Evolutionary conservation across 2,888 invertebrate species (phyloP).

Genomic region (Fabriciana adippe): DNA sequence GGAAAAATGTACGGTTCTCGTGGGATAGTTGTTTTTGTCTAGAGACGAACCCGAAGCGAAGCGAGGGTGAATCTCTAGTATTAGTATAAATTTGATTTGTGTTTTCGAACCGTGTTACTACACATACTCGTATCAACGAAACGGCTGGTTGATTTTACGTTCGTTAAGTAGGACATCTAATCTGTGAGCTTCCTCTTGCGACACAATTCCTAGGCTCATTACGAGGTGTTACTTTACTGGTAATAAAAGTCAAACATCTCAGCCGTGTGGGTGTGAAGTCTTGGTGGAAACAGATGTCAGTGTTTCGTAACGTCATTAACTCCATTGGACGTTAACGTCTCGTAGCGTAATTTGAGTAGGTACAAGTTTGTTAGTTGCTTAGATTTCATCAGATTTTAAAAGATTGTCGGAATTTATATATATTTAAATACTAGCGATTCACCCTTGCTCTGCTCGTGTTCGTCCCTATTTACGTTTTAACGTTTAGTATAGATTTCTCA

Average conservation of each 20-base stretch:
- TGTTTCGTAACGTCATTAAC: slow-evolving; percentile 22
- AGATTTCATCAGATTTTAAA: slow-evolving; percentile 1
- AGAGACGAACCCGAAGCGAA: too few species aligned
- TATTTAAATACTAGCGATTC: too few species aligned
- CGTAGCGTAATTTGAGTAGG: neutral
- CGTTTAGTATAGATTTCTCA: too few species aligned
- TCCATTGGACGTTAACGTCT: slow-evolving; percentile 1
- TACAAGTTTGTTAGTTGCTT: neutral
- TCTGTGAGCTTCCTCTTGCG: slow-evolving; percentile 59
- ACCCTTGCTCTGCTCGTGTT: too few species aligned
- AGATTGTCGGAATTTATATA: too few species aligned
- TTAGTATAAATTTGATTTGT: too few species aligned
- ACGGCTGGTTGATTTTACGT: slow-evolving; percentile 40
- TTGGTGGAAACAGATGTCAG: slow-evolving; percentile 15
- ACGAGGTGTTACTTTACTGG: slow-evolving; percentile 39
- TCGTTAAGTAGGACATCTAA: slow-evolving; percentile 54
- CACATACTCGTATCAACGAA: slow-evolving; percentile 30
- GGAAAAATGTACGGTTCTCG: too few species aligned
- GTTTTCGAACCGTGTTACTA: slow-evolving; percentile 6
- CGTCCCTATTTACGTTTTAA: too few species aligned
- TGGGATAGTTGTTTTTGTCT: too few species aligned
- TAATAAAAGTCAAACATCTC: slow-evolving; percentile 30
- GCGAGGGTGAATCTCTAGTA: too few species aligned
- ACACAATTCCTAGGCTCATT: slow-evolving; percentile 46
- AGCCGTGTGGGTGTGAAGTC: slow-evolving; percentile 23